These are phyloP conservation scores for Cataglyphis altisquamis DNA, from an alignment of 2,888 invertebrate genomes.

Conservation along the genomic window DNA sequence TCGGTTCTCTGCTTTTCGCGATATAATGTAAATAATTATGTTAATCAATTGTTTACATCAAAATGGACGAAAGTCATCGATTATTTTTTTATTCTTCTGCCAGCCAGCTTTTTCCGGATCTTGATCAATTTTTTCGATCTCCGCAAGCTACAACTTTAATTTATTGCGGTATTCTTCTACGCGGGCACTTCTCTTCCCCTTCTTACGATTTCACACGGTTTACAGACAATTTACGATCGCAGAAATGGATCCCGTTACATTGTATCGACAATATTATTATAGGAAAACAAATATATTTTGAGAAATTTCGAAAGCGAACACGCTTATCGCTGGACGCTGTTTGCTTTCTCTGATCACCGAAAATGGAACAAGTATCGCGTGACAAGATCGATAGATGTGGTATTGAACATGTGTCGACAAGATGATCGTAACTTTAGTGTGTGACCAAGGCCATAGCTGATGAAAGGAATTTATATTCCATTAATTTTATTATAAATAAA, in stretches of 20 bases:
- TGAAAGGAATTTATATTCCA: not conserved
- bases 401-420: not conserved
- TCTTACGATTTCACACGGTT: constrained; percentile 60
- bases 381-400: constrained; percentile 59
- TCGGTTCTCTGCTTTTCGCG: not conserved
- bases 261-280: constrained; percentile 27
- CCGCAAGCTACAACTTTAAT: constrained; percentile 36
- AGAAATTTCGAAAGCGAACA: constrained; percentile 8
- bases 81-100: not conserved
- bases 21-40: not conserved
- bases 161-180: constrained; percentile 38
- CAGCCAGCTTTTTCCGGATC: not conserved
- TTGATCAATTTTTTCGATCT: constrained; percentile 43
- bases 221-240: constrained; percentile 50
- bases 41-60: not conserved
- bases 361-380: constrained; percentile 46
- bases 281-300: constrained; percentile 39
- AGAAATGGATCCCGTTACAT: constrained; percentile 48
- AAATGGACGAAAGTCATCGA: not conserved
- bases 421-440: not conserved
- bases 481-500: not conserved
- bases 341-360: constrained; percentile 46
- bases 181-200: not conserved
- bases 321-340: constrained; percentile 58
- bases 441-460: not conserved